phyloP scores from a whole-genome alignment of 35 echinoderm and acorn worm genomes.

The Chiridota heheva region DNA sequence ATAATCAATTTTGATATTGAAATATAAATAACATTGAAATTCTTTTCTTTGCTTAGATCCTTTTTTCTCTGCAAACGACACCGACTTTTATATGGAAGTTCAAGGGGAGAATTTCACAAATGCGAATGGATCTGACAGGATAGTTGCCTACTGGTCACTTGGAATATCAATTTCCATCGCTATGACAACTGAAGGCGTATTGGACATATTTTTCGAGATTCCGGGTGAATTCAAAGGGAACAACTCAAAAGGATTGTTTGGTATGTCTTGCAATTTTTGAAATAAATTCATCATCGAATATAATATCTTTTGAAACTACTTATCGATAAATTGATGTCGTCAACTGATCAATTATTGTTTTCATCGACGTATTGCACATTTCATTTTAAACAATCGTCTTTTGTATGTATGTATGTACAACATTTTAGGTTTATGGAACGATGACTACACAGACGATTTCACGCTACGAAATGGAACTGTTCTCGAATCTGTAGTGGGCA shows the following conservation, averaged over 20 bases:
- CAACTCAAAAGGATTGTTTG: conserved; percentile 63
- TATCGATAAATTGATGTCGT: background rate
- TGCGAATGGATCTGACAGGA: conserved; percentile 24
- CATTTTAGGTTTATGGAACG: conserved; percentile 78
- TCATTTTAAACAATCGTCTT: background rate
- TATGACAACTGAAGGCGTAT: conserved; percentile 42
- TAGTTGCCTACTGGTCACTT: conserved; percentile 57
- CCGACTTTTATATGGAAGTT: conserved; percentile 19
- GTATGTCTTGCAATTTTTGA: conserved; percentile 19
- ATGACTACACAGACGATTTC: conserved; percentile 71
- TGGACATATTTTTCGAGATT: conserved; percentile 80
- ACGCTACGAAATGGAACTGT: conserved; percentile 36
- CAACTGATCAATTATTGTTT: no score
- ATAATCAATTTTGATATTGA: no score
- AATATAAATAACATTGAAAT: background rate
- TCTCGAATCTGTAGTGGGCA: conserved; percentile 12
- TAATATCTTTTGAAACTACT: background rate
- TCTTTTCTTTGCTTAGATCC: background rate
- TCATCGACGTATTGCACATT: no score
- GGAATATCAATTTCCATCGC: conserved; percentile 78
- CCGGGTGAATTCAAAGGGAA: conserved; percentile 59
- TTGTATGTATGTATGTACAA: background rate
- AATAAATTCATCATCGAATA: background rate
- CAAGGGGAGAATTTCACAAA: conserved; percentile 12
- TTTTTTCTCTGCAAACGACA: conserved; percentile 9